Base-by-base conservation (phyloP, 2,113 vertebrate species). In the Pitta sordida region DNA sequence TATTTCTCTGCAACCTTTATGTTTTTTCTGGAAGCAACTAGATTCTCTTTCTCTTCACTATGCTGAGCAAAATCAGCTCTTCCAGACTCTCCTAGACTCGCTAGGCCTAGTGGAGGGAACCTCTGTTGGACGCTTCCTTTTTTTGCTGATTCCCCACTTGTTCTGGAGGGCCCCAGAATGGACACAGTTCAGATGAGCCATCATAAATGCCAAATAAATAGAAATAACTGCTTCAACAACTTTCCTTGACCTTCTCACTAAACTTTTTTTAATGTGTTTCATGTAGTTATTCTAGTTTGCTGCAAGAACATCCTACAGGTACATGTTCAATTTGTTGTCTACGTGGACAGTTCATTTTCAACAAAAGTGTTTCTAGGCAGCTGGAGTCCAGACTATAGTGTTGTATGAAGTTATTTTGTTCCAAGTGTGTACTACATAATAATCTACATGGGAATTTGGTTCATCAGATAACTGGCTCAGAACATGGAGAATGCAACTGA, bases 81-180 rank as follows among this genome's bases (percentile, higher is more conserved):
- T 13, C 84, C 30, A 48, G 51, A 55, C 23, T 41, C 11, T 69
- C 19, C 16, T 41, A 23, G 56, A 58, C 23, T 16, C 23, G n/a
- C n/a, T n/a, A n/a, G n/a, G n/a, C n/a, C n/a, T n/a, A 60, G 18
- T 2, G 0, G 29, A 13, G 14, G 14, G 43, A 19, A 7, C 8
- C 10, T 69, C 26, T 60, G 5, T 17, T 74, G 14, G 23, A 55
- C 0, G 1, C 1, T 27, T 51, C 17, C 7, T 58, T 73, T 44
- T 53, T 74, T 37, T 26, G 24, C 20, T 78, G 11, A 39, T 79
- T 9, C 12, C 9, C 2, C 0, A 24, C 23, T 69, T 78, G 9
- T 27, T 43, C 67, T 79, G 18, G 6, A 51, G 39, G 10, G 9
- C 23, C 12, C 13, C n/a, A 59, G 8, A 49, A 10, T 43, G 11